Base-by-base conservation (phyloP, 2,797 vertebrate genomes). In the Kryptolebias ocellatus region DNA sequence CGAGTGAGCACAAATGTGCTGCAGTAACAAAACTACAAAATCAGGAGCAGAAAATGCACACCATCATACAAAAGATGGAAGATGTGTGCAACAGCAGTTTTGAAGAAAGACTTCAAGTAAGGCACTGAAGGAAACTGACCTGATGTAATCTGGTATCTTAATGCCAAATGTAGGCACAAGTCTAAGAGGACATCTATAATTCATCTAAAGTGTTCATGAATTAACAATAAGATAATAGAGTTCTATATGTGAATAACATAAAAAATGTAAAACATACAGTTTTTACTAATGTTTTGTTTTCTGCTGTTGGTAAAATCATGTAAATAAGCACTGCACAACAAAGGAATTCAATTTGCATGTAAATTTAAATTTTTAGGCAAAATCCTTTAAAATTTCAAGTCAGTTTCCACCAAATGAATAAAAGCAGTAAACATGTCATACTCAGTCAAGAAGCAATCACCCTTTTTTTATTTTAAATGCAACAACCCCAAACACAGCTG, bases 161-260 rank as follows among this genome's bases (percentile, higher is more conserved):
- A 90, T 90, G 91, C 89, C 80, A 85, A 83, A 81, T 86, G 73
- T 79, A 88, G 85, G 86, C 91, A 84, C 64, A 3, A 52, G 80
- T 91, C 92, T 90, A 90, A 88, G 80, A 90, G 88, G 89, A 93
- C 79, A 46, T 94, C 83, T 81, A 93, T 94, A 90, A 94, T 95
- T 94, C 91, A 94, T 94, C 87, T 88, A 83, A 91, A 81, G 87
- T 80, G 28, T 72, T 89, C 79, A 93, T 93, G 91, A 91, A 94
- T 93, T 92, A 92, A 67, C 71, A 89, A 93, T 89, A 78, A 87
- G 78, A 89, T 90, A 88, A 92, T 92, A 81, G 87, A 85, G 84
- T 72, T 69, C 20, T 24, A 24, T 24, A 88, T 93, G 89, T 90
- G 86, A 92, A 92, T 91, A 85, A 90, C 84, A 92, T 86, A 74